Conservation (phyloP, 92 coral and sea anemone genomes). For the Isaurus tuberculatus region DNA sequence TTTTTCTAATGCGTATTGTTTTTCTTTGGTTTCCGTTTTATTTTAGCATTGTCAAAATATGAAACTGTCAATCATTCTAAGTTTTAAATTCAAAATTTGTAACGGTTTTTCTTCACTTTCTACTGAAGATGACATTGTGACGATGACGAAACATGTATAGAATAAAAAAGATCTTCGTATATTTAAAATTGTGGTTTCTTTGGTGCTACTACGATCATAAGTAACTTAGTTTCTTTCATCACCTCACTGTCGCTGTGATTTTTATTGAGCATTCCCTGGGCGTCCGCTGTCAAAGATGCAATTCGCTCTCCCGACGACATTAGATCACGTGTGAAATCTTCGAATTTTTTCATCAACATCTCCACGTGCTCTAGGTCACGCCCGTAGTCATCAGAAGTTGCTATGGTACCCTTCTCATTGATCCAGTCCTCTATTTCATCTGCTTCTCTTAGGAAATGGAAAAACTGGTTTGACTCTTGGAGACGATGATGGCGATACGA, state of each 20-base stretch:
- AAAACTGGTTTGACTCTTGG: conserved; percentile 78
- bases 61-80: no score
- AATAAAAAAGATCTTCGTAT: no score
- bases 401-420: conserved; percentile 81
- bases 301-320: conserved; percentile 92
- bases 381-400: conserved; percentile 92
- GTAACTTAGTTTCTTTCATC: not conserved
- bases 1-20: no score
- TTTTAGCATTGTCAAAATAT: no score
- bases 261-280: conserved; percentile 79
- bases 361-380: conserved; percentile 98
- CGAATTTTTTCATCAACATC: conserved; percentile 90
- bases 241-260: conserved; percentile 86
- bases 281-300: conserved; percentile 81
- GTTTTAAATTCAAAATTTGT: no score
- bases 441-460: conserved; percentile 84
- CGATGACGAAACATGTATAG: no score
- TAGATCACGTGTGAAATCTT: conserved; percentile 95
- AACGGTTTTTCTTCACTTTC: no score
- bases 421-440: conserved; percentile 98
- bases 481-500: conserved; percentile 79
- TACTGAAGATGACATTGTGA: no score
- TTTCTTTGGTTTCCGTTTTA: no score
- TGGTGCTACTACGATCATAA: no score
- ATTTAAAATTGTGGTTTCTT: no score